Conservation (phyloP, 1,140 invertebrate species). For the Leptopilina boulardi region DNA sequence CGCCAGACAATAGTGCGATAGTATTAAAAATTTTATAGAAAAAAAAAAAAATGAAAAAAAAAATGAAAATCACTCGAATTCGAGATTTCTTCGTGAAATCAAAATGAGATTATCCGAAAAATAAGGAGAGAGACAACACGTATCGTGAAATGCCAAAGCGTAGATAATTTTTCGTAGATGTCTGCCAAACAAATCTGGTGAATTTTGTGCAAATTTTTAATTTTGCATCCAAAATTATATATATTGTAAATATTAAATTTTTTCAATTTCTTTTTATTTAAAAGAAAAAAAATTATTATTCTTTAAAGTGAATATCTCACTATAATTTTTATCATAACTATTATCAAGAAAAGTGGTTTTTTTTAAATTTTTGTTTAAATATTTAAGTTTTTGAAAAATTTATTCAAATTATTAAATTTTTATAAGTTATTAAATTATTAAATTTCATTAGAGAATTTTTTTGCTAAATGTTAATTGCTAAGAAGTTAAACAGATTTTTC, state of each 20-base stretch:
- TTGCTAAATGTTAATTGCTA: too few relatives aligned
- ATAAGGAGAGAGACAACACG: not conserved
- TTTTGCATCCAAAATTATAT: conserved; percentile 11
- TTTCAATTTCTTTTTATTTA: too few relatives aligned
- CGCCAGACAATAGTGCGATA: conserved; percentile 55
- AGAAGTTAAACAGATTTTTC: too few relatives aligned
- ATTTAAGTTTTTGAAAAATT: conserved; percentile 14
- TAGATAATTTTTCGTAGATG: conserved; percentile 28
- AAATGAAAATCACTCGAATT: not conserved
- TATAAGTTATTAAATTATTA: not conserved
- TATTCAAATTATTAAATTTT: not conserved
- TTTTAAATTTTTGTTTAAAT: not conserved
- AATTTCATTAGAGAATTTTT: too few relatives aligned
- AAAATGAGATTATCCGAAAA: not conserved
- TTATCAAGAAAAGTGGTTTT: not conserved
- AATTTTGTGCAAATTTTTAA: not conserved
- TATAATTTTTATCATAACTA: not conserved
- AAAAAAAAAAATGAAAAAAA: too few relatives aligned
- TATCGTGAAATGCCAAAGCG: conserved; percentile 19
- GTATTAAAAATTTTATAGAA: conserved; percentile 40
- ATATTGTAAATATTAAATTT: conserved; percentile 32
- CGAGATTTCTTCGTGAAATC: conserved; percentile 23
- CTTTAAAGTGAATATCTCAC: not conserved
- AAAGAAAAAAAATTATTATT: not conserved
- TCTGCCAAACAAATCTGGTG: conserved; percentile 26